phyloP scores from a whole-genome alignment of 2,113 vertebrate species.

The Embiotoca jacksoni region DNA sequence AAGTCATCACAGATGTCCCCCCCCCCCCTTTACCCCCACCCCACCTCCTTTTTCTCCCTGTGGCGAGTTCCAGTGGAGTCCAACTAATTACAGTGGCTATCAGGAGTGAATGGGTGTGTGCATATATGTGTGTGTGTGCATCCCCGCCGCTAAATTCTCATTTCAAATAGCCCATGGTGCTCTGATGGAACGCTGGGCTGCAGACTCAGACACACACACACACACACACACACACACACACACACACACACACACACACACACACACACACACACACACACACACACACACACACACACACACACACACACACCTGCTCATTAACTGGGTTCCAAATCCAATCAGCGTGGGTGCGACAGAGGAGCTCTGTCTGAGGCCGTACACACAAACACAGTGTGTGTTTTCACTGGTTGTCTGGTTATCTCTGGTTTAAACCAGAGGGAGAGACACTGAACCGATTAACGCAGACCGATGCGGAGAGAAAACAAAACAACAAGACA shows the following conservation, averaged over 20 bases:
- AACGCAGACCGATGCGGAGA: neutral
- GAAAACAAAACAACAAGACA: no score
- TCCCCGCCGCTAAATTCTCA: constrained; percentile 78
- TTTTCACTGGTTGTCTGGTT: no score
- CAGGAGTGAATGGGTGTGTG: constrained; percentile 42
- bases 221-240: constrained; percentile 59
- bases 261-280: neutral
- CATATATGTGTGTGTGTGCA: constrained; percentile 32
- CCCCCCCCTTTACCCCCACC: neutral
- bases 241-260: neutral
- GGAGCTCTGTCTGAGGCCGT: constrained; percentile 51
- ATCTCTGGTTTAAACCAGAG: no score
- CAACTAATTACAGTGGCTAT: constrained; percentile 83
- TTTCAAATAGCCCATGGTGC: constrained; percentile 82
- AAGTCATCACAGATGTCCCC: constrained; percentile 65
- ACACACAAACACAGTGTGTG: constrained; percentile 26
- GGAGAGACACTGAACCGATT: constrained; percentile 27
- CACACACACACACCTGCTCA: constrained; percentile 49
- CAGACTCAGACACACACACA: constrained; percentile 55
- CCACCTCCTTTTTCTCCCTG: constrained; percentile 50
- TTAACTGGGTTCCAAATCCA: constrained; percentile 67
- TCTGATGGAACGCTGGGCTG: constrained; percentile 57
- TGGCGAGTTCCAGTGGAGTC: constrained; percentile 78
- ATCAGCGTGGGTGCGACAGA: constrained; percentile 66
- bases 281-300: no score